Evolutionary conservation across 2,888 invertebrate species (phyloP), one percentile per base, ranked within the genome.

Genomic region (Latrodectus elegans): DNA sequence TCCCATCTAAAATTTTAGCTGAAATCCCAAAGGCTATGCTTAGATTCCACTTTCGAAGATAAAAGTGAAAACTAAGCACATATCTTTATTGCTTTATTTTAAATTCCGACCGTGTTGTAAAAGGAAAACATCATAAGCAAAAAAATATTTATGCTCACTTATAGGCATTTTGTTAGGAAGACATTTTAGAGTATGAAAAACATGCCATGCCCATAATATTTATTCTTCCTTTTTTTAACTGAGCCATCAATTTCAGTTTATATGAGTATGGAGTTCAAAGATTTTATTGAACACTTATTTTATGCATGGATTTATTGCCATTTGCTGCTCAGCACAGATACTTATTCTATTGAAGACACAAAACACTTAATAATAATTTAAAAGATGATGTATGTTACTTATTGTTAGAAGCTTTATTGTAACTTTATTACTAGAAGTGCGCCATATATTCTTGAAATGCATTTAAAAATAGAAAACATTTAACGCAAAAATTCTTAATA

Each of bases 181-280:
- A 49, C 55, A 71, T 79, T 79, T 53, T 55, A 51, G 60, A 79
- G 71, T 53, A 77, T 77, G 52, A 14, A n/a, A 15, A 26, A 71
- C 79, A 71, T 60, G 71, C 60, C 22, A 49, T 60, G 22, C 12
- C 67, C 67, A 68, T 68, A 68, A 68, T 55, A 53, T 55, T n/a
- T 70, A 60, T 71, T 71, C 60, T 60, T 49, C 60, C 22, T 49
- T 55, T 60, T 26, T 26, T 71, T 71, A 71, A 79, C 55, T 64
- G 79, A 71, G 55, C 55, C 79, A 6, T 70, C 71, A n/a, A 71
- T 79, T 71, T 71, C 70, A 71, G 55, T 71, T 71, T 71, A 79
- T 79, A 64, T 76, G 75, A 68, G 22, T 68, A 12, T 38, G 38
- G 4, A 38, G 38, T 38, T 38, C 38, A n/a, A 60, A 11, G n/a